phyloP scores from a whole-genome alignment of 2,797 vertebrate species.

The Sebastiscus tertius region DNA sequence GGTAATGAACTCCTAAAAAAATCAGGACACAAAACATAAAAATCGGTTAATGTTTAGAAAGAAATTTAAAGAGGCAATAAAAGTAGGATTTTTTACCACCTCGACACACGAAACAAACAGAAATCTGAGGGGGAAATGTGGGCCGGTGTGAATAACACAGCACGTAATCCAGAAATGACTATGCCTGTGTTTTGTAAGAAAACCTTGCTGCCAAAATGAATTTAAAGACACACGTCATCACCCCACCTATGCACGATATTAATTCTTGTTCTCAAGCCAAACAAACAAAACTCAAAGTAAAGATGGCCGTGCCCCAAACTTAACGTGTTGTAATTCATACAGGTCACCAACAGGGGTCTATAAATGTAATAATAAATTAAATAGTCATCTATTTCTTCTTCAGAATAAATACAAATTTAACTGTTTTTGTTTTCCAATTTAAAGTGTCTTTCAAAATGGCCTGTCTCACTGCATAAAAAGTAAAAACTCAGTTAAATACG shows the following conservation, averaged over 20 bases:
- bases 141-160: not conserved
- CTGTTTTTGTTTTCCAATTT: not conserved
- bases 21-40: slow-evolving; percentile 5
- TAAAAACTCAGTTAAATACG: not conserved
- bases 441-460: not conserved
- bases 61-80: not conserved
- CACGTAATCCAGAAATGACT: too few species aligned
- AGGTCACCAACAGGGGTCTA: not conserved
- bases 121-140: not conserved
- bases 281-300: not conserved
- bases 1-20: slow-evolving; percentile 90
- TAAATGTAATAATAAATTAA: not conserved
- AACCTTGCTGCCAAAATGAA: not conserved
- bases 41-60: not conserved
- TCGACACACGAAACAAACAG: not conserved
- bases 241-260: fast-evolving
- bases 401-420: not conserved
- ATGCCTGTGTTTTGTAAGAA: not conserved
- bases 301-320: not conserved
- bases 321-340: not conserved
- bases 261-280: not conserved
- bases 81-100: not conserved
- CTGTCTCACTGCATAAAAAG: not conserved
- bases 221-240: not conserved
- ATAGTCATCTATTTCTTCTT: not conserved